These are phyloP conservation scores for Tetramorium simillimum DNA, from an alignment of 1,140 invertebrate species.

Conservation along the genomic window DNA sequence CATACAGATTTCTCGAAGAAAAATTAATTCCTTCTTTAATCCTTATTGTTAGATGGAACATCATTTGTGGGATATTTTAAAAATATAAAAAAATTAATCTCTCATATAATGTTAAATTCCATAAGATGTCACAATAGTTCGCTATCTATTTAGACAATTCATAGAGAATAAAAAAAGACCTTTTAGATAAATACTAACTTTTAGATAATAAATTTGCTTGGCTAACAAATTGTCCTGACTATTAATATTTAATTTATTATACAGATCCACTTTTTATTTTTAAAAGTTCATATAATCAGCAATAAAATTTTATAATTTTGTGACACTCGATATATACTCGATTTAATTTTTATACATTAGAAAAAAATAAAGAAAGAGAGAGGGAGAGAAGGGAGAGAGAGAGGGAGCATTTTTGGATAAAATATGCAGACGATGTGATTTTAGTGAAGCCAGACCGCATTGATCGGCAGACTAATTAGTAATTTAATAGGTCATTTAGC, in stretches of 20 bases:
- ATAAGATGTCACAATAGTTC: not conserved
- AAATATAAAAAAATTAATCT: not conserved
- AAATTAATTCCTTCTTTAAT: not conserved
- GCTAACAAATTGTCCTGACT: not conserved
- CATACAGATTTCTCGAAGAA: not conserved
- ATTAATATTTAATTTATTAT: not conserved
- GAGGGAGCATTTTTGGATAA: not conserved
- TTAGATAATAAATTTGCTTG: not conserved
- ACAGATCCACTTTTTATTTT: not conserved
- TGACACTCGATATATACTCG: not conserved
- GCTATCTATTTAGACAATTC: not conserved
- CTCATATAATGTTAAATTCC: not conserved
- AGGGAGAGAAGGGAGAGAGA: not conserved
- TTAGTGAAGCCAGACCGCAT: constrained; percentile 2
- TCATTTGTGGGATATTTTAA: not conserved
- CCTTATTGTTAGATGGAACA: not conserved
- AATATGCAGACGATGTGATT: not conserved
- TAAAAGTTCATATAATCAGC: not conserved
- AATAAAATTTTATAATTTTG: not conserved
- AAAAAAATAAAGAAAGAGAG: not conserved
- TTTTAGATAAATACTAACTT: not conserved
- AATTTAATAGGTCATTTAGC: constrained; percentile 52
- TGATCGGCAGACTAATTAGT: constrained; percentile 29
- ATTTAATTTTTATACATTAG: constrained; percentile 4
- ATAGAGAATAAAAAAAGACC: not conserved